These are phyloP conservation scores for Myotis myotis DNA, from an alignment of 2,797 vertebrate species.

Conservation along the genomic window DNA sequence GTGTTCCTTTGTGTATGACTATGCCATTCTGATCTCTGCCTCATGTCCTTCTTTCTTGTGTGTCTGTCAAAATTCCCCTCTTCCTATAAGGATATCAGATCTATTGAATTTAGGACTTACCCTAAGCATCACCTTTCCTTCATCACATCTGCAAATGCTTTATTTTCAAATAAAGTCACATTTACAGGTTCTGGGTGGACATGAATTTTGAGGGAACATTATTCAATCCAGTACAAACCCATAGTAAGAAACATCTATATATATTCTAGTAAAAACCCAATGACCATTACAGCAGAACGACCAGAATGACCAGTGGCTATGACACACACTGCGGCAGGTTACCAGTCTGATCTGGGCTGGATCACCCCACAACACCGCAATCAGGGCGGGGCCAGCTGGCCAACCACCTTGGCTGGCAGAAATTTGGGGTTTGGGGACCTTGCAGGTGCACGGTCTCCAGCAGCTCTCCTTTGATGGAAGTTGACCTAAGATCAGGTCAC, in stretches of 20 bases:
- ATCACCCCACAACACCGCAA: too few species aligned
- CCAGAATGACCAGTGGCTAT: too few species aligned
- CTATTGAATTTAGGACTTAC: not conserved
- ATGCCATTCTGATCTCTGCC: rapidly evolving
- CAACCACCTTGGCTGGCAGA: too few species aligned
- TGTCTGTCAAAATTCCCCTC: not conserved
- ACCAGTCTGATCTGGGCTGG: too few species aligned
- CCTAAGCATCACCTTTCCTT: not conserved
- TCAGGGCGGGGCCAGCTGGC: too few species aligned
- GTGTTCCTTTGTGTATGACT: rapidly evolving
- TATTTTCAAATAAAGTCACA: not conserved
- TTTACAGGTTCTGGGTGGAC: not conserved
- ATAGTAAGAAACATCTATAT: not conserved
- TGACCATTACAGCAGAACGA: too few species aligned
- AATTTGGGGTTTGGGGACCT: too few species aligned
- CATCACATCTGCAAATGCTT: not conserved
- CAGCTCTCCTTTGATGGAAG: too few species aligned
- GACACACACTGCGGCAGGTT: too few species aligned
- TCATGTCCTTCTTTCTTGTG: not conserved
- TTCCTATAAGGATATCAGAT: not conserved
- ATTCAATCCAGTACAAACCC: not conserved
- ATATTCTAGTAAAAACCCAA: too few species aligned
- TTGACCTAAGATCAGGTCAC: too few species aligned
- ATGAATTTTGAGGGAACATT: not conserved
- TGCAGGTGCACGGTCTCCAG: too few species aligned